Percentiles rank a stretch among this genome's conserved stretches.
These are phyloP conservation scores for Halesus radiatus DNA, from an alignment of 1,140 invertebrate genomes.

Conservation along the genomic window DNA sequence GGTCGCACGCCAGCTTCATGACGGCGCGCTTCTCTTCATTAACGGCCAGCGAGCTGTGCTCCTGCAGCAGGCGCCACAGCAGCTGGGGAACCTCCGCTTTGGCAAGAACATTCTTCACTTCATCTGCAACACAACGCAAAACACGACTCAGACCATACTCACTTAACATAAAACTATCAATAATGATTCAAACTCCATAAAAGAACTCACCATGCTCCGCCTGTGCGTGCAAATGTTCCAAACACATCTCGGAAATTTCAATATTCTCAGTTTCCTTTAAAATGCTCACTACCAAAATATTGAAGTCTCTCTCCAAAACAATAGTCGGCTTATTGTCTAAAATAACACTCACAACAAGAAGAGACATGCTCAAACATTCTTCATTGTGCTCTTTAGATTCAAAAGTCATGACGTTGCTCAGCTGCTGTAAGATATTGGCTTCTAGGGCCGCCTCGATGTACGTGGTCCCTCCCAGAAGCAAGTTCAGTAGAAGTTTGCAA, in stretches of 20 bases:
- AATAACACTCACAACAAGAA: constrained; percentile 81
- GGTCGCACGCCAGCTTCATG: constrained; percentile 87
- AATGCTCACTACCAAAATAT: constrained; percentile 73
- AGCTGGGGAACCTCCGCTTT: constrained; percentile 82
- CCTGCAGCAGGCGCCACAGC: constrained; percentile 81
- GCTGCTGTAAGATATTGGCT: constrained; percentile 75
- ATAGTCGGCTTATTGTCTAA: constrained; percentile 77
- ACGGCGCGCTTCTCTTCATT: constrained; percentile 80
- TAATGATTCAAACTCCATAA: neutral
- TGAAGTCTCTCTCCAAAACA: constrained; percentile 71
- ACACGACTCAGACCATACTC: neutral
- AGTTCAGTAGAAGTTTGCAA: constrained; percentile 81
- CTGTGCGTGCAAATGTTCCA: constrained; percentile 82
- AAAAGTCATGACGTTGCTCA: constrained; percentile 66
- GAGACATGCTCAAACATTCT: constrained; percentile 72
- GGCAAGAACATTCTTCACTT: constrained; percentile 82
- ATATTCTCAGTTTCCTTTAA: constrained; percentile 74
- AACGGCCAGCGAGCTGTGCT: constrained; percentile 74
- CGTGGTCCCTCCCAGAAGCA: constrained; percentile 81
- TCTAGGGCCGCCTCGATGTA: constrained; percentile 77
- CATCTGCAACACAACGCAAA: constrained; percentile 71
- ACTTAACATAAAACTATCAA: neutral
- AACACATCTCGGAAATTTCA: constrained; percentile 80
- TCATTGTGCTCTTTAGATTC: constrained; percentile 65
- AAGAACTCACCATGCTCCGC: constrained; percentile 78